Conservation (phyloP, 92 coral and sea anemone genomes). For the Phymanthus crucifer region DNA sequence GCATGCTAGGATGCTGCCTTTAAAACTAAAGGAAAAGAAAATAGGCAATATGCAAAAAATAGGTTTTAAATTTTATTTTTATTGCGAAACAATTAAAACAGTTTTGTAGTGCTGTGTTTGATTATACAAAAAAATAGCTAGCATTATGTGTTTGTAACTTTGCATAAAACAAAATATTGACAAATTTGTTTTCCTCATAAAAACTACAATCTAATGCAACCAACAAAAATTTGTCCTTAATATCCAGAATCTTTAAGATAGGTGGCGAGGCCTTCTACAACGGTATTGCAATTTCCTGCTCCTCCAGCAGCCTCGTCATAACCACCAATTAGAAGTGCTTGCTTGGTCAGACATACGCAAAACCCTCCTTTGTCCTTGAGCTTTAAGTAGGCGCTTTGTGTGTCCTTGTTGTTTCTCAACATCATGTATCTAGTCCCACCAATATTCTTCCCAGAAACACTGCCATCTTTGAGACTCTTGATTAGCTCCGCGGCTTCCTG, state of each 20-base stretch:
- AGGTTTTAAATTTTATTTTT: not conserved
- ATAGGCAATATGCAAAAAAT: not conserved
- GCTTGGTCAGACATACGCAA: slow-evolving; percentile 68
- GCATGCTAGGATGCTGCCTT: not conserved
- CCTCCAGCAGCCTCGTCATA: slow-evolving; percentile 80
- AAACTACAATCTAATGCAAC: not conserved
- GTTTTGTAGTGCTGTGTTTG: not conserved
- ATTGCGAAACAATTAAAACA: not conserved
- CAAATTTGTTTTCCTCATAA: not conserved
- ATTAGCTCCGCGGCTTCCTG: slow-evolving; percentile 67
- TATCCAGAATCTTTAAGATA: slow-evolving; percentile 66
- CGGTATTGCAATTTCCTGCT: slow-evolving; percentile 79
- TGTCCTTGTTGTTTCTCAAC: slow-evolving; percentile 73
- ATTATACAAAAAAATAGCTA: not conserved
- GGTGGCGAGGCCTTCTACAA: slow-evolving; percentile 64
- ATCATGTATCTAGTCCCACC: slow-evolving; percentile 76
- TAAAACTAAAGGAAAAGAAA: not conserved
- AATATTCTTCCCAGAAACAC: slow-evolving; percentile 56
- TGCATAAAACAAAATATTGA: not conserved
- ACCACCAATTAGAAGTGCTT: slow-evolving; percentile 71
- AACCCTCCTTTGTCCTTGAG: slow-evolving; percentile 79
- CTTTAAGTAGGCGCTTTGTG: slow-evolving; percentile 66
- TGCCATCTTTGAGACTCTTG: slow-evolving; percentile 80
- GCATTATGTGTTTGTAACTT: not conserved
- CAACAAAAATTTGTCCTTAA: slow-evolving; percentile 2